phyloP scores from a whole-genome alignment of 2,888 invertebrate species.

The Mylabris sibirica region DNA sequence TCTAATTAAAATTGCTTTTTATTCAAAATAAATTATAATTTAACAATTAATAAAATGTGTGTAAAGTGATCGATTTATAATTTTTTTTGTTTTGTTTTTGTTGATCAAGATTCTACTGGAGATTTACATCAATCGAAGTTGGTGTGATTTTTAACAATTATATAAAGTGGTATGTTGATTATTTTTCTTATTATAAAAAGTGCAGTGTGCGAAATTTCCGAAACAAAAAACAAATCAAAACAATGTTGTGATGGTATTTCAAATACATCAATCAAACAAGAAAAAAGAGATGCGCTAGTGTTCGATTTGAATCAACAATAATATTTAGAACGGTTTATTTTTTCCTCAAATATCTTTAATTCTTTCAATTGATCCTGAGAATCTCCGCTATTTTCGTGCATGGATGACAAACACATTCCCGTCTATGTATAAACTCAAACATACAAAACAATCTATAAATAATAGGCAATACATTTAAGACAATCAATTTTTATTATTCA shows the following conservation, averaged over 20 bases:
- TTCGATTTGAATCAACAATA: not conserved
- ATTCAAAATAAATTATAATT: constrained; percentile 16
- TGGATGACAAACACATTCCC: constrained; percentile 12
- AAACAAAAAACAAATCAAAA: not conserved
- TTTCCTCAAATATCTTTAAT: not conserved
- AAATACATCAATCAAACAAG: not conserved
- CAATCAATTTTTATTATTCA: not conserved
- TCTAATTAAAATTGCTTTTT: constrained; percentile 16
- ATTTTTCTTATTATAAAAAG: constrained; percentile 12
- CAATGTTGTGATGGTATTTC: not conserved
- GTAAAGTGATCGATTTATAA: not conserved
- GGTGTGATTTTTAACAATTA: not conserved
- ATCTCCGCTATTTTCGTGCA: constrained; percentile 18
- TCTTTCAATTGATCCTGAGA: constrained; percentile 3
- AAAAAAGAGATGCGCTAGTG: constrained; percentile 17
- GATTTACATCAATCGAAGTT: not conserved
- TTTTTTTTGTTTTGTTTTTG: constrained; percentile 28
- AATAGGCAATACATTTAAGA: constrained; percentile 13
- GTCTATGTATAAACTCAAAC: not conserved
- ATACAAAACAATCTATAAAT: constrained; percentile 17
- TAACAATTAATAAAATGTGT: not conserved
- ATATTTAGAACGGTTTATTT: constrained; percentile 11
- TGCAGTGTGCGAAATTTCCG: constrained; percentile 11
- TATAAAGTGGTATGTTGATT: constrained; percentile 28
- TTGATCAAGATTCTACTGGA: constrained; percentile 2